Conservation (phyloP, 2,888 invertebrate genomes). For the Chrysina gloriosa region DNA sequence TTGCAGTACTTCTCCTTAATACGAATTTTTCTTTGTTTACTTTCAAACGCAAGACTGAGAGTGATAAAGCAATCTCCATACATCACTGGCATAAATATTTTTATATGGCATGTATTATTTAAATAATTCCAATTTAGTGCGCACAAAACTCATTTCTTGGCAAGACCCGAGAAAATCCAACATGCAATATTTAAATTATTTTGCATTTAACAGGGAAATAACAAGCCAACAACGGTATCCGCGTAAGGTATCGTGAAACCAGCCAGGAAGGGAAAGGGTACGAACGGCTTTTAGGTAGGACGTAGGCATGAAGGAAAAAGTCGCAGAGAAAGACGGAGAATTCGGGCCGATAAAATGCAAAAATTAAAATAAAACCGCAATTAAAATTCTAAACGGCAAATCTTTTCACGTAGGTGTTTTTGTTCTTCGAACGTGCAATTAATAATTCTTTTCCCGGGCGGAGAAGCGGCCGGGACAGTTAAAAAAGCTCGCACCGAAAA, state of each 20-base stretch:
- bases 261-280: slow-evolving; percentile 6
- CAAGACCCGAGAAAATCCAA: slow-evolving; percentile 12
- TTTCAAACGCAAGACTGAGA: neutral
- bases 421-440: slow-evolving; percentile 45
- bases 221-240: slow-evolving; percentile 11
- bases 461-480: neutral
- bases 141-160: neutral
- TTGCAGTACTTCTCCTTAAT: neutral
- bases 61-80: slow-evolving; percentile 10
- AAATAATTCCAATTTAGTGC: slow-evolving; percentile 32
- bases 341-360: slow-evolving; percentile 38
- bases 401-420: slow-evolving; percentile 39
- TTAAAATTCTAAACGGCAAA: slow-evolving; percentile 42
- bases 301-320: neutral
- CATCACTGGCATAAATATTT: slow-evolving; percentile 14
- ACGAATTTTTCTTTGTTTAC: neutral
- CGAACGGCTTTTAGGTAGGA: slow-evolving; percentile 2
- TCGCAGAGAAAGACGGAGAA: slow-evolving; percentile 3
- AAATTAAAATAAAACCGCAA: slow-evolving; percentile 45
- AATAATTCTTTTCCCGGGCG: slow-evolving; percentile 46
- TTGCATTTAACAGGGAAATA: slow-evolving; percentile 42
- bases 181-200: slow-evolving; percentile 45
- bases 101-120: slow-evolving; percentile 18
- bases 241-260: slow-evolving; percentile 33
- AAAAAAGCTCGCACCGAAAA: slow-evolving; percentile 13